A percentile compares a stretch with the other conserved stretches of the same genome.
Evolutionary conservation across 2,797 vertebrate genomes (phyloP).

Genomic region (Delichon dasypus): DNA sequence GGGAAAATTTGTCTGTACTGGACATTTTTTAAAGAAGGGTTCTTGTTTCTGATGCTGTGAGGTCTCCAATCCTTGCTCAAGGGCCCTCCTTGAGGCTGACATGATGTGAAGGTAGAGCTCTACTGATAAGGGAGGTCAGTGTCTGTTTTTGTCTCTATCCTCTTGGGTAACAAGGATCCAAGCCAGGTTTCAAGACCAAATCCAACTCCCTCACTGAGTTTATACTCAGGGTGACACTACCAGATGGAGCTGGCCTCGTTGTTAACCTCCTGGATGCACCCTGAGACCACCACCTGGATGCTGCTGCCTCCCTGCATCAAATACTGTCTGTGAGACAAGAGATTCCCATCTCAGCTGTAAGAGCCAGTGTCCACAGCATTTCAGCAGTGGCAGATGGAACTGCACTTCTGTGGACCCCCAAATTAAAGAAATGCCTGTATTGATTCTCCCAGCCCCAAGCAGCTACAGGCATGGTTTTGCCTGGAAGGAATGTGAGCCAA

Average conservation of each 20-base stretch:
- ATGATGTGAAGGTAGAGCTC: neutral
- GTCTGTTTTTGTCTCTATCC: neutral
- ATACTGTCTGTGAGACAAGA: neutral
- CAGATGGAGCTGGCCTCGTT: accelerated
- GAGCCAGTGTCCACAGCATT: neutral
- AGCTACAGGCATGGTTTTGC: neutral
- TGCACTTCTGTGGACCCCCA: neutral
- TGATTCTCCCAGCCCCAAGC: neutral
- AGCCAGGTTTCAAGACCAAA: neutral
- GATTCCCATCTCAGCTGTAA: neutral
- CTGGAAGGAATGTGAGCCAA: neutral
- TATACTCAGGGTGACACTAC: neutral
- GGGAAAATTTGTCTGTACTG: neutral
- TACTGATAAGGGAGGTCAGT: neutral
- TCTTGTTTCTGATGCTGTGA: neutral
- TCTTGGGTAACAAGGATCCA: neutral
- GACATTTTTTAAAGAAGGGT: neutral
- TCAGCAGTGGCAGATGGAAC: neutral
- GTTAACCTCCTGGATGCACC: neutral
- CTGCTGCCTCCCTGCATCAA: neutral
- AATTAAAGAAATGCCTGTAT: neutral
- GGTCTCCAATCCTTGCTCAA: neutral
- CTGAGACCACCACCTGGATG: neutral
- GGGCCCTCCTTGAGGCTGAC: neutral
- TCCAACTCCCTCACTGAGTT: neutral